Conservation (phyloP, 2,797 vertebrate genomes). For the Buphagus erythrorhynchus region DNA sequence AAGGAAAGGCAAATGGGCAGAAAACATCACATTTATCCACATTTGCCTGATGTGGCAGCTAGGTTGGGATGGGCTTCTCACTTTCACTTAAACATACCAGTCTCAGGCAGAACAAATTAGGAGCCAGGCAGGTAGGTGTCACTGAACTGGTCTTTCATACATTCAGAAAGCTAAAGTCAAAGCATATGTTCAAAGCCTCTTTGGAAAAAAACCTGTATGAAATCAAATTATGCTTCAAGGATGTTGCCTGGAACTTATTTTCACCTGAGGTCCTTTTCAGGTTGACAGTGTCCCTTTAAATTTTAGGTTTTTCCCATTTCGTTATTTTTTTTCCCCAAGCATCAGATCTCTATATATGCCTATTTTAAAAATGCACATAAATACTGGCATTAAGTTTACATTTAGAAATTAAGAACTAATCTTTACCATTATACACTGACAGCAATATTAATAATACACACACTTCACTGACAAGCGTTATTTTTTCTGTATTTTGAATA, state of each 20-base stretch:
- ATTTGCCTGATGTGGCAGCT: background rate
- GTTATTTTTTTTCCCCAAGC: background rate
- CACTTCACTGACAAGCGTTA: constrained; percentile 61
- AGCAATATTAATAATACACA: constrained; percentile 73
- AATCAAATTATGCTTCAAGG: constrained; percentile 10
- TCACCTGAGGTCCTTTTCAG: constrained; percentile 14
- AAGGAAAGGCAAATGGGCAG: background rate
- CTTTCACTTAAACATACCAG: background rate
- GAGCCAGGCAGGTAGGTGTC: constrained; percentile 36
- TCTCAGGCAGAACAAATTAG: background rate
- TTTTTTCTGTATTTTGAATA: constrained; percentile 47
- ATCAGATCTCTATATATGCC: background rate
- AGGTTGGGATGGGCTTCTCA: background rate
- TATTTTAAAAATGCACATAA: constrained; percentile 54
- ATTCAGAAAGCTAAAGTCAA: background rate
- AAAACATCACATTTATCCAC: background rate
- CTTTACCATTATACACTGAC: constrained; percentile 69
- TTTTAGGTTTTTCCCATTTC: background rate
- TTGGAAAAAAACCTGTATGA: background rate
- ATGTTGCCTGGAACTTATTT: constrained; percentile 33
- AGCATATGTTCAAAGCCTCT: background rate
- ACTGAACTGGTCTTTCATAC: background rate
- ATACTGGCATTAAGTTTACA: constrained; percentile 20
- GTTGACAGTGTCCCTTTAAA: constrained; percentile 9
- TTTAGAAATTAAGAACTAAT: constrained; percentile 56